Conservation (phyloP, 2,113 vertebrate genomes). For the Macroglossus sobrinus region DNA sequence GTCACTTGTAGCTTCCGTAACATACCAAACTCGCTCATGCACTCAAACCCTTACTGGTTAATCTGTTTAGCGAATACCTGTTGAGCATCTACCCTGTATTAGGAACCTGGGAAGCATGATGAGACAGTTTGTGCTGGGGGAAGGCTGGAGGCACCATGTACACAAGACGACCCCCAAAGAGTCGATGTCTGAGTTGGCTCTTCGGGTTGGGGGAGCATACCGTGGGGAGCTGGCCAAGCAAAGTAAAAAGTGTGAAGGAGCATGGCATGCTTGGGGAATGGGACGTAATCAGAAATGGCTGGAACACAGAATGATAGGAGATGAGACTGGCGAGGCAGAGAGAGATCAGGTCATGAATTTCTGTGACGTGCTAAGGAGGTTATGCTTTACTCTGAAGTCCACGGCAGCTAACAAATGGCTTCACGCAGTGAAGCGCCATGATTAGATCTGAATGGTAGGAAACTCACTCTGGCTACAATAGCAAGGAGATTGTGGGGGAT, state of each 20-base stretch:
- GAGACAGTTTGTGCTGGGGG: neutral
- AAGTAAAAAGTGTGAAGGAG: neutral
- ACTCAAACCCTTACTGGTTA: neutral
- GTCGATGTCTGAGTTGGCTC: neutral
- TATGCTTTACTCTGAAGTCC: neutral
- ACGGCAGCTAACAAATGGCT: neutral
- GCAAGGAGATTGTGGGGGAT: neutral
- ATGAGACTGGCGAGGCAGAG: neutral
- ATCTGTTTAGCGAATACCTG: neutral
- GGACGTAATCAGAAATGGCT: neutral
- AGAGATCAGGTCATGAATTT: neutral
- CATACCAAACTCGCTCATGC: neutral
- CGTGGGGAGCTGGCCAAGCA: neutral
- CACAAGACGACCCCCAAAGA: neutral
- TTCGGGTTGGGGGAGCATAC: neutral
- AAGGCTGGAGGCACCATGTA: neutral
- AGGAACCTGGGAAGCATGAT: neutral
- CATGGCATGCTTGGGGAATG: neutral
- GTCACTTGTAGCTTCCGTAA: neutral
- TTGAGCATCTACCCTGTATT: neutral
- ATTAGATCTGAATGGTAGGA: neutral
- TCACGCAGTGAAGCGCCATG: neutral
- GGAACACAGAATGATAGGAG: neutral
- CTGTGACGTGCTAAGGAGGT: neutral
- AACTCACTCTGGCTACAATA: neutral